Evolutionary conservation across 2,797 vertebrate genomes (phyloP).

Genomic region (Lutjanus argentimaculatus): DNA sequence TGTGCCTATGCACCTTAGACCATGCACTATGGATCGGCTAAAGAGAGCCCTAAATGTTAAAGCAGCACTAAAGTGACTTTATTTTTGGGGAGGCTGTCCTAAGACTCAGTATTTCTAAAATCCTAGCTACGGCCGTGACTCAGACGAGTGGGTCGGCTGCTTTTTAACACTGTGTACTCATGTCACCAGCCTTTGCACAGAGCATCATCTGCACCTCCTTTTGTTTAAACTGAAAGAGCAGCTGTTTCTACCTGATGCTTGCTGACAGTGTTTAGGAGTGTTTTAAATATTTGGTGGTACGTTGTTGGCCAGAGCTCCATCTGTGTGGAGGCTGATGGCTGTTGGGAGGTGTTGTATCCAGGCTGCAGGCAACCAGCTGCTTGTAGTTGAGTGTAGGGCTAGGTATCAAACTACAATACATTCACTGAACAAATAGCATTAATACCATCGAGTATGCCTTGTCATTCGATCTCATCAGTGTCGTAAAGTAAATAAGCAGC

Average conservation of each 20-base stretch:
- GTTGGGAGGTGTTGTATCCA: slow-evolving; percentile 3
- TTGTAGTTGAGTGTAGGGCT: slow-evolving; percentile 12
- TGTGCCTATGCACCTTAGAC: too few species aligned
- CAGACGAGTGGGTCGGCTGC: slow-evolving; percentile 18
- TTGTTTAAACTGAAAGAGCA: slow-evolving; percentile 33
- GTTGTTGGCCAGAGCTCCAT: slow-evolving; percentile 2
- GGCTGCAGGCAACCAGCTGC: slow-evolving; percentile 33
- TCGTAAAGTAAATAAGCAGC: too few species aligned
- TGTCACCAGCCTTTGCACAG: slow-evolving; percentile 31
- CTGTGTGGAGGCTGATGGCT: slow-evolving; percentile 6
- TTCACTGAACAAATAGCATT: too few species aligned
- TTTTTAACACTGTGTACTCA: slow-evolving; percentile 41
- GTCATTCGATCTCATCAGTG: too few species aligned
- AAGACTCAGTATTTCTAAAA: too few species aligned
- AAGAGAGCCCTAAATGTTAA: too few species aligned
- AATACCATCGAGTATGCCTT: too few species aligned
- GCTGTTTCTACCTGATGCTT: slow-evolving; percentile 2
- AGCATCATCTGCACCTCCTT: slow-evolving; percentile 35
- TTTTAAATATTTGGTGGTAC: slow-evolving; percentile 3
- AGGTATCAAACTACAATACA: too few species aligned
- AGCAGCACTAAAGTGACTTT: too few species aligned
- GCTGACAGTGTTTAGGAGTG: slow-evolving; percentile 6
- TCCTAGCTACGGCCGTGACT: neutral
- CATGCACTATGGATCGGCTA: too few species aligned
- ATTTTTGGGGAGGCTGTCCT: too few species aligned